Conservation (phyloP, 2,888 invertebrate genomes). For the Drosophila aldrichi region DNA sequence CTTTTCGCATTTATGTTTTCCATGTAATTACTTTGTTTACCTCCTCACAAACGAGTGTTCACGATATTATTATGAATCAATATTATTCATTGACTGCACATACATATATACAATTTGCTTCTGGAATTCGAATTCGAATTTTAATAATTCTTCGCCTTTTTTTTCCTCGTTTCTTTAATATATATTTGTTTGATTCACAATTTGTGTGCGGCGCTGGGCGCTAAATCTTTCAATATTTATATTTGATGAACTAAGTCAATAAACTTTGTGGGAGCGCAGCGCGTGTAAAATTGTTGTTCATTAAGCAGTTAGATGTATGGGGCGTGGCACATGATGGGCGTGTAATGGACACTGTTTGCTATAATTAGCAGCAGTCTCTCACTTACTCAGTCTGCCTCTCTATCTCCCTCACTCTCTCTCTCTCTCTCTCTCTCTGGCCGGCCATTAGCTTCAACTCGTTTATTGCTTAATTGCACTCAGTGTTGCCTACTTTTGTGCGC, state of each 20-base stretch:
- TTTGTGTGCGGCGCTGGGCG: not conserved
- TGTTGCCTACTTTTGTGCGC: conserved; percentile 64
- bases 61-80: conserved; percentile 47
- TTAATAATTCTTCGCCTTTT: not conserved
- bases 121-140: conserved; percentile 9
- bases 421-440: conserved; percentile 24
- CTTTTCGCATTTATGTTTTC: conserved; percentile 5
- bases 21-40: conserved; percentile 29
- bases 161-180: not conserved
- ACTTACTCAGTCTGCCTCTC: not conserved
- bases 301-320: conserved; percentile 14
- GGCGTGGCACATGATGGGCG: conserved; percentile 53
- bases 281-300: conserved; percentile 24
- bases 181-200: conserved; percentile 13
- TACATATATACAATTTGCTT: conserved; percentile 4
- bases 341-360: conserved; percentile 59
- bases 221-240: conserved; percentile 23
- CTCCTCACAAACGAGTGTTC: conserved; percentile 4
- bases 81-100: conserved; percentile 30
- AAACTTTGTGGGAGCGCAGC: conserved; percentile 41
- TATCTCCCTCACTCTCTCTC: not conserved
- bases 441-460: conserved; percentile 57
- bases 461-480: conserved; percentile 57
- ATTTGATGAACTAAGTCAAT: conserved; percentile 46
- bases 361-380: conserved; percentile 57